Base-by-base conservation (phyloP, 2,797 vertebrate species). In the Cuniculus paca region DNA sequence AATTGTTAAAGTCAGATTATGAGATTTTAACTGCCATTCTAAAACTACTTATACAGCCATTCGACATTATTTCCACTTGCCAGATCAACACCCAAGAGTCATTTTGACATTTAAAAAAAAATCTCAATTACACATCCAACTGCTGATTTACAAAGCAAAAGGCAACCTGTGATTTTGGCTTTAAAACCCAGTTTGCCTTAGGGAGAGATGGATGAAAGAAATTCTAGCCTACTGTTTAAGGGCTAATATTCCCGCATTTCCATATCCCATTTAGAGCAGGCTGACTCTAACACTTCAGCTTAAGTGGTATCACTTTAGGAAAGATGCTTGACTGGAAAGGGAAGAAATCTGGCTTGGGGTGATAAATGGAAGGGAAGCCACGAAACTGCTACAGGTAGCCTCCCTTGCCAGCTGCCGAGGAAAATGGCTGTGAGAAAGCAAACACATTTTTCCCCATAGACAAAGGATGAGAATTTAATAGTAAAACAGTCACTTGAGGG, bases 71-170 rank as follows among this genome's bases (percentile, higher is more conserved):
- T 98, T 97, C 85, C 54, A 95, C 82, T 98, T 98, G 94, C 95
- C 93, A 97, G 94, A 95, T 97, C 97, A 97, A 97, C 95, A 97
- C 96, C 94, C 95, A 89, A 90, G 92, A 96, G 95, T 96, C 97
- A 97, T 94, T 97, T 96, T 97, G 96, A 94, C 95, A 96, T 97
- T 91, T 20, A 74, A 75, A 93, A 94, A 90, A 91, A 68, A 87
- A 95, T 88, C 81, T 90, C 96, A 97, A 94, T 98, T 97, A 97
- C 80, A 97, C 42, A 96, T 88, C 88, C 93, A 96, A 94, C 86
- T 94, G 92, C 92, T 97, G 97, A 97, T 97, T 96, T 96, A 95
- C 93, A 97, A 97, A 97, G 97, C 97, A 97, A 98, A 97, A 97
- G 24, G 63, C 84, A 97, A 95, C 92, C 95, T 97, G 88, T 83